Percentiles rank a stretch among this genome's conserved stretches.
Evolutionary conservation across 2,888 invertebrate genomes (phyloP).

Genomic region (Eurois occulta): DNA sequence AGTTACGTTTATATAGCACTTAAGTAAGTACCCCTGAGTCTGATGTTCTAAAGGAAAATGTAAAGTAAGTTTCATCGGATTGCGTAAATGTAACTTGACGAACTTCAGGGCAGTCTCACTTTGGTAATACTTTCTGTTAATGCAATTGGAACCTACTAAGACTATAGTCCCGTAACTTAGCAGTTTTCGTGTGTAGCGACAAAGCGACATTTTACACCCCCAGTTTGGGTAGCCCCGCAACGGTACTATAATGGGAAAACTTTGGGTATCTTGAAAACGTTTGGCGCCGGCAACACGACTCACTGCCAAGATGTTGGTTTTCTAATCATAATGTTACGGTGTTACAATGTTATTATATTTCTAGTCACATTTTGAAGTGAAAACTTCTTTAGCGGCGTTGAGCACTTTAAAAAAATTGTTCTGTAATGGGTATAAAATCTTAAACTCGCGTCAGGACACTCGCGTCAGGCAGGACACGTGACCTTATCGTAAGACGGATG

Average conservation of each 20-base stretch:
- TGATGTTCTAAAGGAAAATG: not conserved
- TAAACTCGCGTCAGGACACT: no score
- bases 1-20: not conserved
- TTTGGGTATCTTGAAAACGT: conserved; percentile 72
- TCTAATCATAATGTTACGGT: conserved; percentile 69
- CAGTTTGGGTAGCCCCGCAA: conserved; percentile 66
- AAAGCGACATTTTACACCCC: conserved; percentile 69
- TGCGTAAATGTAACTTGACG: conserved; percentile 11
- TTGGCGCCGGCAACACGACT: conserved; percentile 70
- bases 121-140: conserved; percentile 25
- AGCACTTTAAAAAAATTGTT: no score
- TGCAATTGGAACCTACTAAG: conserved; percentile 27
- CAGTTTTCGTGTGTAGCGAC: conserved; percentile 59
- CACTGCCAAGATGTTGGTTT: conserved; percentile 75
- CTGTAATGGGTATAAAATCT: no score
- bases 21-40: not conserved
- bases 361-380: no score
- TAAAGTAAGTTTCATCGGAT: conserved; percentile 2
- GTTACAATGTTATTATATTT: conserved; percentile 45
- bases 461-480: no score
- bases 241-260: conserved; percentile 76
- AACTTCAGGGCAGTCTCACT: conserved; percentile 7
- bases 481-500: no score
- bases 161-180: conserved; percentile 32
- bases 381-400: no score